phyloP scores from a whole-genome alignment of 2,888 invertebrate genomes.

The Heliconius sara region DNA sequence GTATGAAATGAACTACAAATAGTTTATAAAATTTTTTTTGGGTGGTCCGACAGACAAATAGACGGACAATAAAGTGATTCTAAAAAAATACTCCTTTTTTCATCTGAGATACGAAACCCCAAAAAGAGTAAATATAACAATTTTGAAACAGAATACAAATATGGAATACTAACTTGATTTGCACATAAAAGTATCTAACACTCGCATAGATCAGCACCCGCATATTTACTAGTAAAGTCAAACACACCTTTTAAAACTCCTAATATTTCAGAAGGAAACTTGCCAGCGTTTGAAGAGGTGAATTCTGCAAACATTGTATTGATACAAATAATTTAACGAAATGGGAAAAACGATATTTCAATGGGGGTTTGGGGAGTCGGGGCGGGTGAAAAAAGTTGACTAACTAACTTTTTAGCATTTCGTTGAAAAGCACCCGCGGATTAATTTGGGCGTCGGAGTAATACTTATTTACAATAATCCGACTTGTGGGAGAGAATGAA shows the following conservation, averaged over 20 bases:
- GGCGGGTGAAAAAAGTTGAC: conserved; percentile 66
- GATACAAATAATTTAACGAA: conserved; percentile 77
- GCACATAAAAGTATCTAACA: conserved; percentile 36
- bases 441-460: conserved; percentile 77
- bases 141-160: conserved; percentile 11
- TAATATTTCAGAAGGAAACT: conserved; percentile 61
- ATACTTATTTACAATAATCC: conserved; percentile 84
- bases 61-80: too few species aligned
- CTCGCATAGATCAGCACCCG: conserved; percentile 59
- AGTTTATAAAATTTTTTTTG: too few species aligned
- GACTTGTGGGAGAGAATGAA: conserved; percentile 74
- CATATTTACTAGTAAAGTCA: conserved; percentile 80
- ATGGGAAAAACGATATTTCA: conserved; percentile 74
- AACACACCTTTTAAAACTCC: conserved; percentile 79
- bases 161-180: not conserved
- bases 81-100: too few species aligned
- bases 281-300: conserved; percentile 71
- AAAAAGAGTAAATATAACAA: conserved; percentile 2
- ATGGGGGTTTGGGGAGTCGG: conserved; percentile 63
- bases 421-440: conserved; percentile 74
- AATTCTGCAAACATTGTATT: conserved; percentile 77
- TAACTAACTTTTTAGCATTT: conserved; percentile 78
- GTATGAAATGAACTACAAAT: too few species aligned
- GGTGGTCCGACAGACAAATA: too few species aligned
- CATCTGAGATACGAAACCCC: too few species aligned